Percentiles rank a stretch among this genome's conserved stretches.
Evolutionary conservation across 2,113 vertebrate species (phyloP).

Genomic region (Dromiciops gliroides): DNA sequence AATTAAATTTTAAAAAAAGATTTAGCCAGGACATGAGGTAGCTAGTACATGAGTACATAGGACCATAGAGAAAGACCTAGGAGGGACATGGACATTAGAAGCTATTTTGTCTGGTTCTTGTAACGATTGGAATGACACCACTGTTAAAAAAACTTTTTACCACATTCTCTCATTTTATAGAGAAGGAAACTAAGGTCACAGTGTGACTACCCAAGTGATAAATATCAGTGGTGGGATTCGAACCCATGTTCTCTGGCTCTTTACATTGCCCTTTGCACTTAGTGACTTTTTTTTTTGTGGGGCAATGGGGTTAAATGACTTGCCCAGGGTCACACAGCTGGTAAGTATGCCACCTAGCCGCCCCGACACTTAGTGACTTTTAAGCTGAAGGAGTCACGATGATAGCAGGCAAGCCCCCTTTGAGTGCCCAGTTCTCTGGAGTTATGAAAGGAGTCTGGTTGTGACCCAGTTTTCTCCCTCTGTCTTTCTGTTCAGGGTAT

Average conservation of each 20-base stretch:
- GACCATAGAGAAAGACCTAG: background rate
- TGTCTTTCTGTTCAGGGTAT: slow-evolving; percentile 85
- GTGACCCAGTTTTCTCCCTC: background rate
- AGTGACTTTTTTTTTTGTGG: too few species aligned
- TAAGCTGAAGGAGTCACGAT: background rate
- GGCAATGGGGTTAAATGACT: too few species aligned
- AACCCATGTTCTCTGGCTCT: background rate
- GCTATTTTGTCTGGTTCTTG: too few species aligned
- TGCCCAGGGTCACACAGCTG: too few species aligned
- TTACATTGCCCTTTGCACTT: background rate
- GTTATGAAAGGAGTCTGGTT: background rate
- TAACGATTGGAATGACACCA: too few species aligned
- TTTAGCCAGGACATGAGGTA: background rate
- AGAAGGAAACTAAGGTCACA: background rate
- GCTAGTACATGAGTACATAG: background rate
- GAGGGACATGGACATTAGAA: too few species aligned
- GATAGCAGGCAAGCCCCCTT: background rate
- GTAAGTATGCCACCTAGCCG: too few species aligned
- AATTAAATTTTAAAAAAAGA: too few species aligned
- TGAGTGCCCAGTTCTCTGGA: background rate
- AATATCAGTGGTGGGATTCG: background rate
- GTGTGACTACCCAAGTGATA: background rate
- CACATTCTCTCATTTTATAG: background rate
- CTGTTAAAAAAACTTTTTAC: too few species aligned
- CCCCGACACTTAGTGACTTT: too few species aligned